Percentiles rank a stretch among this genome's conserved stretches.
Conservation (phyloP, 2,888 invertebrate genomes). For the Cerceris rybyensis region DNA sequence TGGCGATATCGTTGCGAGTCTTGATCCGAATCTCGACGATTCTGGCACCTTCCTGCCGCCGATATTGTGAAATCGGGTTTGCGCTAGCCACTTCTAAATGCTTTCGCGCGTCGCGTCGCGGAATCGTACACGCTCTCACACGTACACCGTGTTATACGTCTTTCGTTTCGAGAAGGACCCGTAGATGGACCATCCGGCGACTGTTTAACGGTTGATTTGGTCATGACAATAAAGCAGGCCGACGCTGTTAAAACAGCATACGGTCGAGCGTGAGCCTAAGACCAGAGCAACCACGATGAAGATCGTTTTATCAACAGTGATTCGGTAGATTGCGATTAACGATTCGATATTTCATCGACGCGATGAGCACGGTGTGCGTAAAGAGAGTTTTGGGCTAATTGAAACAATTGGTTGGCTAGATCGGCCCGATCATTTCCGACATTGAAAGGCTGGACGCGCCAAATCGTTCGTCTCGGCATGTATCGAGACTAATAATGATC, state of each 20-base stretch:
- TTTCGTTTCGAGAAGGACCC: background rate
- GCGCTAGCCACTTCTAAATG: slow-evolving; percentile 79
- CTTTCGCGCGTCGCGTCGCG: slow-evolving; percentile 29
- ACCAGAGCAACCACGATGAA: slow-evolving; percentile 20
- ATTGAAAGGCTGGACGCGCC: slow-evolving; percentile 42
- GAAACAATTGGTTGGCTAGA: slow-evolving; percentile 61
- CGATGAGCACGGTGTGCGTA: slow-evolving; percentile 8
- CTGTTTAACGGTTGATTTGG: slow-evolving; percentile 19
- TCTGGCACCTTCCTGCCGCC: slow-evolving; percentile 86
- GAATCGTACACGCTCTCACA: slow-evolving; percentile 19
- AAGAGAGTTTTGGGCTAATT: slow-evolving; percentile 15
- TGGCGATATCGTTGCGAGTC: slow-evolving; percentile 82
- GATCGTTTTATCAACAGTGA: background rate
- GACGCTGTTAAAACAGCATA: slow-evolving; percentile 2
- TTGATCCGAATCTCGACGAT: slow-evolving; percentile 84
- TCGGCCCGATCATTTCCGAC: slow-evolving; percentile 44
- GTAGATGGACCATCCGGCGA: background rate
- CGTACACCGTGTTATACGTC: background rate
- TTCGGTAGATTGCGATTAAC: background rate
- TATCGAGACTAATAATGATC: slow-evolving; percentile 54
- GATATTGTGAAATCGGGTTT: slow-evolving; percentile 83
- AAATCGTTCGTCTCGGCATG: slow-evolving; percentile 52
- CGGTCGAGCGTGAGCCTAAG: slow-evolving; percentile 23
- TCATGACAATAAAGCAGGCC: slow-evolving; percentile 47
- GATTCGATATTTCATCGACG: background rate